Conservation (phyloP, 2,113 vertebrate species). For the Tyto alba region DNA sequence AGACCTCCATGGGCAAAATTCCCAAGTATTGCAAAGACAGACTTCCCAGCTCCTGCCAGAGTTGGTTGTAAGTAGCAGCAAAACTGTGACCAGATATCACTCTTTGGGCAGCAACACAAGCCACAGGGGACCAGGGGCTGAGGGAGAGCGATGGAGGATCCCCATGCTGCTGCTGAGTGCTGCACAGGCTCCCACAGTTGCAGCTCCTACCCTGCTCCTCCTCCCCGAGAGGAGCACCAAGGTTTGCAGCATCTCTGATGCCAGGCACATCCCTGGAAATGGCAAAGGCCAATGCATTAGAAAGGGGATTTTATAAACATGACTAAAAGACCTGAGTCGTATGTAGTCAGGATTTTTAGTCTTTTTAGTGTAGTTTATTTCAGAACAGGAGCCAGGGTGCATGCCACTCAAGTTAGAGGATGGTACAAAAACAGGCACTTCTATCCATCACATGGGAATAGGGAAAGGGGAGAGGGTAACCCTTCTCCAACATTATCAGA, state of each 20-base stretch:
- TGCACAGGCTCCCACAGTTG: not conserved
- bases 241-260: not conserved
- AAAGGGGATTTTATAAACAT: not conserved
- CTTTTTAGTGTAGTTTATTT: not conserved
- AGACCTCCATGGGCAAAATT: not conserved
- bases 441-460: rapidly evolving
- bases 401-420: not conserved
- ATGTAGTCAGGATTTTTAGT: not conserved
- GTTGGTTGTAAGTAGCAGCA: not conserved
- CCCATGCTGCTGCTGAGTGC: not conserved
- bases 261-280: not conserved
- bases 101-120: not conserved
- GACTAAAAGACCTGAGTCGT: not conserved
- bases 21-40: not conserved
- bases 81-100: not conserved
- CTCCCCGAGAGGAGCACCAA: not conserved
- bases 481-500: not conserved
- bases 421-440: not conserved
- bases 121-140: no score
- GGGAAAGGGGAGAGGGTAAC: not conserved
- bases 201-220: not conserved
- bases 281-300: not conserved
- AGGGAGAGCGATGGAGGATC: not conserved
- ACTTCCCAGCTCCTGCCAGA: not conserved
- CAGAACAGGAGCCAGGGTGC: not conserved